Evolutionary conservation across 1,140 invertebrate species (phyloP), one percentile per base, ranked within the genome.

Genomic region (Megalopta genalis): DNA sequence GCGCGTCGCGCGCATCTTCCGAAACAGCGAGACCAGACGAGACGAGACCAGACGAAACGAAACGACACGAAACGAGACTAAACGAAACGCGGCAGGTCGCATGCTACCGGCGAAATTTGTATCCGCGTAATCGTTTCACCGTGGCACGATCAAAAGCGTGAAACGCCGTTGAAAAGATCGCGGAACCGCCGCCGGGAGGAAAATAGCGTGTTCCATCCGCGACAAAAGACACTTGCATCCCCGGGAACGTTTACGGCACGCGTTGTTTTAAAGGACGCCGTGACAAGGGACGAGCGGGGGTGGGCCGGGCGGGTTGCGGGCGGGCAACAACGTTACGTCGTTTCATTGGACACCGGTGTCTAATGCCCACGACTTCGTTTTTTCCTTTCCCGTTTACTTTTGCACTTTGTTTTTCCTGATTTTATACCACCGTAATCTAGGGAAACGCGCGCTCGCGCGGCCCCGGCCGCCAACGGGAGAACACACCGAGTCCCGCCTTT

Each of bases 301-400:
- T 3, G 21, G 14, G 10, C 2, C 16, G 3, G 27, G 42, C 6
- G 12, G 64, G 64, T 5, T 10, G 5, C 6, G n/a, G 4, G 7
- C 4, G 21, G 2, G 27, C 23, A 66, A n/a, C 42, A 49, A 66
- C 27, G 57, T 52, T 49, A 39, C 60, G 32, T 62, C 72, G 72
- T 74, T 66, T 54, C 72, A 74, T 74, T 74, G 72, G 72, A 74
- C 72, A 66, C 42, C 62, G 72, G 62, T 65, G 62, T 66, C 72
- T 74, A 74, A 74, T 74, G 72, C 59, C 42, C 46, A 63, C 59
- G 52, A 74, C 46, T 46, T 27, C 16, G 23, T 16, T 46, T 12
- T 10, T 63, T 32, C 27, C n/a, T 39, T 10, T 32, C 32, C 32
- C 42, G 46, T 25, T 49, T 32, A 25, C 52, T 16, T 27, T 27